Conservation (phyloP, 2,797 vertebrate genomes). For the Fistularia commersonii region DNA sequence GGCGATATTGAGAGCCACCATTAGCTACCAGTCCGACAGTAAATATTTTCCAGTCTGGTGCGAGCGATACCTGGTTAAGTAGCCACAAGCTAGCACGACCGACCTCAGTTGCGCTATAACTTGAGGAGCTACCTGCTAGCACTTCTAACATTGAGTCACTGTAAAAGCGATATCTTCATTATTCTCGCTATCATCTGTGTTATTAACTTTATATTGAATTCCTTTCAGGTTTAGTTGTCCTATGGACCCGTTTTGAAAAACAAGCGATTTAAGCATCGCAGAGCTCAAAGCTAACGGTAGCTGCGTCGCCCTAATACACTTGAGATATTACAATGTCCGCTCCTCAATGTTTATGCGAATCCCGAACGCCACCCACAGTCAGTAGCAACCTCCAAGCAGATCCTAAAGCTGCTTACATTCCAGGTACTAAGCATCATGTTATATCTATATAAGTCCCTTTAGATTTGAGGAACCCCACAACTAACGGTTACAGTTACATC, state of each 20-base stretch:
- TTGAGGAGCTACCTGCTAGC: slow-evolving; percentile 21
- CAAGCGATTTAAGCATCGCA: background rate
- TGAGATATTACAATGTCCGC: background rate
- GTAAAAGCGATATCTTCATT: background rate
- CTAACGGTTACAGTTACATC: too few species aligned
- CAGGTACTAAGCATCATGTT: too few species aligned
- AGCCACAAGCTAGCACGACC: slow-evolving; percentile 39
- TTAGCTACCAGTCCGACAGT: background rate
- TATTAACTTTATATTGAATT: too few species aligned
- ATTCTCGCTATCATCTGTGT: background rate
- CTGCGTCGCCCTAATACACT: background rate
- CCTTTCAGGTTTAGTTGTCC: too few species aligned
- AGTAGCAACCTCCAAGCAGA: too few species aligned
- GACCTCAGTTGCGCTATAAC: slow-evolving; percentile 34
- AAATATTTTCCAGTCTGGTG: background rate
- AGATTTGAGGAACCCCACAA: too few species aligned
- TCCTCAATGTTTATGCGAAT: too few species aligned
- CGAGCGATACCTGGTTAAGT: slow-evolving; percentile 16
- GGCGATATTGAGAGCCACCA: too few species aligned
- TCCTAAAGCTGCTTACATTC: too few species aligned
- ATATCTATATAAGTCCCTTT: too few species aligned
- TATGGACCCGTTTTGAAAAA: too few species aligned
- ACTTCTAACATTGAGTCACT: background rate
- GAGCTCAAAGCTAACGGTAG: background rate
- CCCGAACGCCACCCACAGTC: too few species aligned